Conservation (phyloP, 2,113 vertebrate genomes). For the Sporophila hypoxantha region DNA sequence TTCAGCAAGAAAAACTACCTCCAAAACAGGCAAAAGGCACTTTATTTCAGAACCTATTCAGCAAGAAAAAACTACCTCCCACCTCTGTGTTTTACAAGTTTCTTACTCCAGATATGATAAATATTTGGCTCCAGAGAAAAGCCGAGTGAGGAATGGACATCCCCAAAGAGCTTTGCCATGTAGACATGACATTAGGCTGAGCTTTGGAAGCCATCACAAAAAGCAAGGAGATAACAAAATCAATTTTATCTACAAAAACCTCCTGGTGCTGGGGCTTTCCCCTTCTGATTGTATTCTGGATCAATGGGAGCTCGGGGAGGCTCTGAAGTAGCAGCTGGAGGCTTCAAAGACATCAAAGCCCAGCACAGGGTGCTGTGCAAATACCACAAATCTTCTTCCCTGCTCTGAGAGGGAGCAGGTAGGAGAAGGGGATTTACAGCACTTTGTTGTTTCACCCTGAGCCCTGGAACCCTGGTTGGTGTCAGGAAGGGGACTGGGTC, state of each 20-base stretch:
- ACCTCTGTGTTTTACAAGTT: not conserved
- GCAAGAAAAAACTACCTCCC: not conserved
- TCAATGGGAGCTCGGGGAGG: not conserved
- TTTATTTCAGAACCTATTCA: not conserved
- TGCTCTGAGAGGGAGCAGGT: not conserved
- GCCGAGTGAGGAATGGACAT: not conserved
- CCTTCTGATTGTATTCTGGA: not conserved
- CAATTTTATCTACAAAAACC: not conserved
- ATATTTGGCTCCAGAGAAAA: not conserved
- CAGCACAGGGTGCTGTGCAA: not conserved
- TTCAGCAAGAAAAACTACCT: too few species aligned
- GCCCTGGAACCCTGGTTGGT: not conserved
- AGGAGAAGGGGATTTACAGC: not conserved
- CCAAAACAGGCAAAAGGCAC: not conserved
- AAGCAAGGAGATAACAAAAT: not conserved
- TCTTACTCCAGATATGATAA: not conserved
- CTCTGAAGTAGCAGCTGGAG: not conserved
- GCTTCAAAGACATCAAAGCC: not conserved
- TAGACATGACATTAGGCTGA: not conserved
- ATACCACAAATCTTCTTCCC: not conserved
- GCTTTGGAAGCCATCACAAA: not conserved
- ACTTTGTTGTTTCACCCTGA: fast-evolving
- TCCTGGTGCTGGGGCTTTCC: not conserved
- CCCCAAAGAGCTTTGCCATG: not conserved
- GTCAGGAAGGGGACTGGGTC: too few species aligned